phyloP scores from a whole-genome alignment of 2,797 vertebrate genomes.

The Phylloscopus collybita region DNA sequence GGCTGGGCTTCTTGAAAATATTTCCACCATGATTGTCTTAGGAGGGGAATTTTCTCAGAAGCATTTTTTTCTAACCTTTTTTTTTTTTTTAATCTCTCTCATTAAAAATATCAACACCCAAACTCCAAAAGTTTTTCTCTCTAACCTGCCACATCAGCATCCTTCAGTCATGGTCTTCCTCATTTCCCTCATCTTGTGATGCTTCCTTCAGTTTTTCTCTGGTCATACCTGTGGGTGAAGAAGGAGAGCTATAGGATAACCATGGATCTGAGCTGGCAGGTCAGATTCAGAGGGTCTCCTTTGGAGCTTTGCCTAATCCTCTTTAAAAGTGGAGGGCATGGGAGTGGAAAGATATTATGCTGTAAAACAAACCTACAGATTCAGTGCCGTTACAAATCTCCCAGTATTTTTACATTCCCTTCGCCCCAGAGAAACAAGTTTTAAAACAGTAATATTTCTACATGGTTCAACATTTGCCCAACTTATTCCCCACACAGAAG shows the following conservation, averaged over 20 bases:
- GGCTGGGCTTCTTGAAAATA: neutral
- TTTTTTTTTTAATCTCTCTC: neutral
- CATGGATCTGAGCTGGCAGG: neutral
- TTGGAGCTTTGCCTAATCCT: neutral
- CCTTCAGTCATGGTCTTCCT: neutral
- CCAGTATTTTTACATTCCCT: neutral
- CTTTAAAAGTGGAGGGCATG: neutral
- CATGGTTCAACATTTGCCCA: neutral
- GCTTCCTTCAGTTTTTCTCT: neutral
- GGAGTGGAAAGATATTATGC: neutral
- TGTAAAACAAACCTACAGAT: neutral
- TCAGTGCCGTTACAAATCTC: neutral
- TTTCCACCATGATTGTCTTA: neutral
- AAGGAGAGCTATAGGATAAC: neutral
- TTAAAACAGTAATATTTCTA: neutral
- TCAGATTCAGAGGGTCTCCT: neutral
- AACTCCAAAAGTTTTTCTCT: neutral
- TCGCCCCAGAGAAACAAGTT: neutral
- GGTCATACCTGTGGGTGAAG: accelerated
- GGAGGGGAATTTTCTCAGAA: neutral
- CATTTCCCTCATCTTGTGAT: neutral
- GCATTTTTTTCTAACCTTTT: neutral
- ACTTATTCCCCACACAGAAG: neutral
- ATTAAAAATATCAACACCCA: neutral
- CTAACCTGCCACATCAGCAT: neutral